Evolutionary conservation across 2,113 vertebrate genomes (phyloP).

Genomic region (Ophthalmotilapia sp.): DNA sequence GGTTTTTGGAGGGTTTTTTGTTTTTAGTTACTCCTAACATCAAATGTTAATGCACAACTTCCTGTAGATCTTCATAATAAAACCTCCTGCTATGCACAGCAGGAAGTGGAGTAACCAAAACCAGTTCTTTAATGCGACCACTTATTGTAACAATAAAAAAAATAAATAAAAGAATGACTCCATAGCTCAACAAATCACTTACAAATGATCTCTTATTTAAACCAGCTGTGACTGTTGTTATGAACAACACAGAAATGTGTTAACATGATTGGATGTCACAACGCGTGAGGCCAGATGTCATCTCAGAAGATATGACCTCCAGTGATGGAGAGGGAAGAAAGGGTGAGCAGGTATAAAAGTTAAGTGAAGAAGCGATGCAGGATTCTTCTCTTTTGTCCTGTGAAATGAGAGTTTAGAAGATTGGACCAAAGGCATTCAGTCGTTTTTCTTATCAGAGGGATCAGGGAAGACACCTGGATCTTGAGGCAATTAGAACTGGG

Average conservation of each 20-base stretch:
- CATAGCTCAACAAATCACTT: not conserved
- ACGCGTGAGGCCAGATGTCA: not conserved
- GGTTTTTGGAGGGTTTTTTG: accelerated
- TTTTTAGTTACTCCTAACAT: not conserved
- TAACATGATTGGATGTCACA: not conserved
- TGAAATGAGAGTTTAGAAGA: not conserved
- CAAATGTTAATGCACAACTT: not conserved
- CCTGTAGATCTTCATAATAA: not conserved
- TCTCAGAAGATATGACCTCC: not conserved
- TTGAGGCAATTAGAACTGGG: not conserved
- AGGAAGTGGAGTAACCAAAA: not conserved
- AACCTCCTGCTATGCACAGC: not conserved
- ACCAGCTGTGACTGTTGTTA: not conserved
- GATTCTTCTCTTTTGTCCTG: not conserved
- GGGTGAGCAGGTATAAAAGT: not conserved
- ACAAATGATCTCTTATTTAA: not conserved
- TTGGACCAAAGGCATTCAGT: not conserved
- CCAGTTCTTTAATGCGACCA: not conserved
- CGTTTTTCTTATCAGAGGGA: not conserved
- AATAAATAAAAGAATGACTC: not conserved
- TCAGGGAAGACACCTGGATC: not conserved
- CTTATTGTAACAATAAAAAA: not conserved
- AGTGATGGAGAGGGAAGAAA: not conserved
- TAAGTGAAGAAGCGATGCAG: not conserved
- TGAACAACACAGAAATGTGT: not conserved